Evolutionary conservation across 2,888 invertebrate genomes (phyloP).

Genomic region (Chrysotoxum bicinctum): DNA sequence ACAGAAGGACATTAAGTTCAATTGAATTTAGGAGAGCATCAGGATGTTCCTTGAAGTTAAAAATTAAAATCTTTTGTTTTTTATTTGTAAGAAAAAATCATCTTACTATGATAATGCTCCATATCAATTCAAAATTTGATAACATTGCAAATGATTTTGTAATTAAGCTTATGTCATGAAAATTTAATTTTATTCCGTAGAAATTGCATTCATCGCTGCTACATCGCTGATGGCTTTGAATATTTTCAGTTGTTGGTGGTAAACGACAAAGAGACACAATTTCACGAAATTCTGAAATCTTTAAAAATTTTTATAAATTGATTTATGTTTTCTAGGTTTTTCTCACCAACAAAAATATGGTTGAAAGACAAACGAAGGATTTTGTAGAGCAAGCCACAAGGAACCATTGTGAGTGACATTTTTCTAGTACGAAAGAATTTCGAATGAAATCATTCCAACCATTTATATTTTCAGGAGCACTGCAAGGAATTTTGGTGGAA

Average conservation of each 20-base stretch:
- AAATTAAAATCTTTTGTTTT: not conserved
- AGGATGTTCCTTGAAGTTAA: conserved; percentile 43
- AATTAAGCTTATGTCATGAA: conserved; percentile 54
- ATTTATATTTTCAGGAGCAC: conserved; percentile 5
- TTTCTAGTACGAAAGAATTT: conserved; percentile 9
- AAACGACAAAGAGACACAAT: conserved; percentile 24
- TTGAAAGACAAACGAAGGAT: conserved; percentile 35
- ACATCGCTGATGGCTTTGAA: conserved; percentile 6
- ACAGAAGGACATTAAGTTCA: conserved; percentile 31
- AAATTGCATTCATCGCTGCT: conserved; percentile 43
- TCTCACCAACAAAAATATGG: conserved; percentile 31
- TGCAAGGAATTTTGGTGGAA: conserved; percentile 30
- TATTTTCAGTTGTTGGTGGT: conserved; percentile 21
- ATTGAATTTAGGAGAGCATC: conserved; percentile 43
- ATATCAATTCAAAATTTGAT: conserved; percentile 37
- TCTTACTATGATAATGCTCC: conserved; percentile 27
- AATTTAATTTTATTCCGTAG: conserved; percentile 46
- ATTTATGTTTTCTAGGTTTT: not conserved
- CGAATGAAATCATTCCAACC: conserved; percentile 34
- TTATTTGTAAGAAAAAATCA: not conserved
- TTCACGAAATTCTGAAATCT: conserved; percentile 36
- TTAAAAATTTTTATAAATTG: not conserved
- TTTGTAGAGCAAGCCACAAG: conserved; percentile 15
- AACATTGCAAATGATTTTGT: conserved; percentile 28
- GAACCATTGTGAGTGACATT: conserved; percentile 17